Percentiles rank a stretch among this genome's conserved stretches.
These are phyloP conservation scores for Andinoacara biseriatus DNA, from an alignment of 2,113 vertebrate genomes.

Conservation along the genomic window DNA sequence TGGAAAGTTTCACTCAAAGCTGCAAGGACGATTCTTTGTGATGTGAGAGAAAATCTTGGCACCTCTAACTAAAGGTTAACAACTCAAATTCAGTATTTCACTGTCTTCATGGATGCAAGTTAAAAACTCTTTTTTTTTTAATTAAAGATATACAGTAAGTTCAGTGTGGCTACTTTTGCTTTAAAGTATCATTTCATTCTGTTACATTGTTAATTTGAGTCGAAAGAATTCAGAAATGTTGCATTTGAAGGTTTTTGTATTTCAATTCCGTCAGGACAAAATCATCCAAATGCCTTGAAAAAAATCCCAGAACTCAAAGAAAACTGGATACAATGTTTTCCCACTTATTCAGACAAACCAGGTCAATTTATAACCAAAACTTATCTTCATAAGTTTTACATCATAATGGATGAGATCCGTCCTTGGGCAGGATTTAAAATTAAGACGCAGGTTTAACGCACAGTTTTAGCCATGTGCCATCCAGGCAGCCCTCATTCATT, in stretches of 20 bases:
- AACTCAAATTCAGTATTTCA: slow-evolving; percentile 40
- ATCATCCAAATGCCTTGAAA: background rate
- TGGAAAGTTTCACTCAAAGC: slow-evolving; percentile 44
- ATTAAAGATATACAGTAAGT: background rate
- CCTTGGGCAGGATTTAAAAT: background rate
- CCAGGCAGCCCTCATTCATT: background rate
- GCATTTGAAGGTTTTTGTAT: background rate
- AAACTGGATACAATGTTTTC: background rate
- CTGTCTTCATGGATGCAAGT: slow-evolving; percentile 53
- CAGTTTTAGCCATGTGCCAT: too few species aligned
- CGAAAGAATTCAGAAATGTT: slow-evolving; percentile 14
- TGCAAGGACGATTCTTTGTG: slow-evolving; percentile 55
- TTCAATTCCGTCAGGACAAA: slow-evolving; percentile 5
- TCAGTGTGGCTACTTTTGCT: slow-evolving; percentile 11
- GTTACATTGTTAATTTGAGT: background rate
- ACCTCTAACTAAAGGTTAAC: slow-evolving; percentile 58
- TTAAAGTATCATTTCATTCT: background rate
- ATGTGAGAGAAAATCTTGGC: slow-evolving; percentile 9
- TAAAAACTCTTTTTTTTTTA: slow-evolving; percentile 17
- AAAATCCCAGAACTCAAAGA: background rate
- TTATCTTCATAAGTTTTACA: background rate
- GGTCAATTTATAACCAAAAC: background rate
- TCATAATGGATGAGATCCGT: background rate
- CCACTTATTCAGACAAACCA: background rate
- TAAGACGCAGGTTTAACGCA: background rate